phyloP scores from a whole-genome alignment of 2,113 vertebrate species.

The Trachemys scripta region DNA sequence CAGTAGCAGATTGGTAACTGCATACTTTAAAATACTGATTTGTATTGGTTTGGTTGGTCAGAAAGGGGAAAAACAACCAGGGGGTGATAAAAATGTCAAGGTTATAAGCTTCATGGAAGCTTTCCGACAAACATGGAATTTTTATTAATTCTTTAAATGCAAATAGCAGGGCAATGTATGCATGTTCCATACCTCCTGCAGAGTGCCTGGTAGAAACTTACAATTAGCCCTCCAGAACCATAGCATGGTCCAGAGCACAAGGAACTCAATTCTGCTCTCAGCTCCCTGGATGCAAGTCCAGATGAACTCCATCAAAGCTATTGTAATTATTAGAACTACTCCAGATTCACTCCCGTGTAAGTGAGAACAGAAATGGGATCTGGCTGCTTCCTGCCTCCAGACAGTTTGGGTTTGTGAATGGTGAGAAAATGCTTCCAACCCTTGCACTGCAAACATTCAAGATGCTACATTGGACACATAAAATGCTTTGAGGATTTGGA shows the following conservation, averaged over 20 bases:
- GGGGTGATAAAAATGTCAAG: conserved; percentile 78
- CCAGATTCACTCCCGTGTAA: background rate
- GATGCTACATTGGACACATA: background rate
- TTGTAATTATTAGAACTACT: accelerated
- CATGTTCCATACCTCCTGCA: conserved; percentile 75
- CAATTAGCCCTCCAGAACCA: conserved; percentile 29
- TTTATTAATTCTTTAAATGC: conserved; percentile 87
- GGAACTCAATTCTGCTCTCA: background rate
- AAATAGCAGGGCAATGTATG: conserved; percentile 73
- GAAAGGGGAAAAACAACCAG: conserved; percentile 67
- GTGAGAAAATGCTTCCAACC: background rate
- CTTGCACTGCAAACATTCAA: background rate
- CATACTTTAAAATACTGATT: conserved; percentile 79
- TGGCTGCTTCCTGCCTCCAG: background rate
- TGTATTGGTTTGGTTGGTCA: conserved; percentile 70
- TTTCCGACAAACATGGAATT: conserved; percentile 80
- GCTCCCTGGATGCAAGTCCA: accelerated
- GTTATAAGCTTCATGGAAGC: conserved; percentile 76
- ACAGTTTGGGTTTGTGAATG: background rate
- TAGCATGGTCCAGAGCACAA: accelerated
- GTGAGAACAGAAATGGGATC: background rate
- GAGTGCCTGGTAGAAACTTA: conserved; percentile 53
- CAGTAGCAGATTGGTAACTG: conserved; percentile 77
- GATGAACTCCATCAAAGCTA: background rate
- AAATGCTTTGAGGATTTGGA: background rate